These are phyloP conservation scores for Coenonympha glycerion DNA, from an alignment of 2,888 invertebrate species.

Conservation along the genomic window DNA sequence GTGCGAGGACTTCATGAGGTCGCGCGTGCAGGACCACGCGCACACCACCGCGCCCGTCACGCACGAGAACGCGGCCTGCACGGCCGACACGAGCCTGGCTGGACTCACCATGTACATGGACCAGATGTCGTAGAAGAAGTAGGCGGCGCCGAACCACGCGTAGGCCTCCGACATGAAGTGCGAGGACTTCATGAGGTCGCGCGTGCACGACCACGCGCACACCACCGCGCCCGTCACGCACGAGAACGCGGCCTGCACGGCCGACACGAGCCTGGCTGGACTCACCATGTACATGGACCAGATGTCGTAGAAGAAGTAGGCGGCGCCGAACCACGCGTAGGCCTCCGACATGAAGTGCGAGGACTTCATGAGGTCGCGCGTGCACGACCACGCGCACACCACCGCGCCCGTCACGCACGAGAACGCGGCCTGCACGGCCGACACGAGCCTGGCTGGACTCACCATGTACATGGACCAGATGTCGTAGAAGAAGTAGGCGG, in stretches of 20 bases:
- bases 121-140: slow-evolving; percentile 87
- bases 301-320: slow-evolving; percentile 86
- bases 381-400: slow-evolving; percentile 81
- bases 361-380: slow-evolving; percentile 79
- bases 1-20: slow-evolving; percentile 81
- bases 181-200: slow-evolving; percentile 80
- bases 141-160: slow-evolving; percentile 86
- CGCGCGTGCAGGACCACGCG: slow-evolving; percentile 80
- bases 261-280: slow-evolving; percentile 84
- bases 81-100: slow-evolving; percentile 83
- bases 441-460: too few species aligned
- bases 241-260: slow-evolving; percentile 81
- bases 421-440: too few species aligned
- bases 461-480: slow-evolving; percentile 88
- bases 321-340: slow-evolving; percentile 87
- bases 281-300: slow-evolving; percentile 87
- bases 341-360: slow-evolving; percentile 84
- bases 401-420: slow-evolving; percentile 72
- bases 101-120: slow-evolving; percentile 86
- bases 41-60: slow-evolving; percentile 80
- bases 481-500: slow-evolving; percentile 86
- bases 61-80: slow-evolving; percentile 81
- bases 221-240: slow-evolving; percentile 80
- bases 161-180: slow-evolving; percentile 85
- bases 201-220: slow-evolving; percentile 80